Base-by-base conservation (phyloP, 2,888 invertebrate genomes). In the Conchocele bisecta region DNA sequence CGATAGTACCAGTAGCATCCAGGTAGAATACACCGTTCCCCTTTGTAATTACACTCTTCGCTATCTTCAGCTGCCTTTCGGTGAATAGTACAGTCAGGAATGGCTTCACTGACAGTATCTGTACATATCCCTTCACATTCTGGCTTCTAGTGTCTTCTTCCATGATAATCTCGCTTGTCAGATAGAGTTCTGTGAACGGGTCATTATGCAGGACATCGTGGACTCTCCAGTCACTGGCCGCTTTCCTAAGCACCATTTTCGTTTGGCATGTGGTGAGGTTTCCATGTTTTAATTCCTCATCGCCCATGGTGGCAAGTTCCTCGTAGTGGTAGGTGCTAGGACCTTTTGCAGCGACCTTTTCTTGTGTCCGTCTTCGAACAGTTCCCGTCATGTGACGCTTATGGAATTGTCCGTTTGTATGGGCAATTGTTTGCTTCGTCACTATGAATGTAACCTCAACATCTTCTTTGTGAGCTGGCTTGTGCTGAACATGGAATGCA, bases 1-100 rank as follows among this genome's bases (percentile, higher is more conserved):
- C 64, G 13, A 64, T 44, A n/a, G 41, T 35, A 9, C 64, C 54
- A 22, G 64, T 54, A 13, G 64, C 54, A 33, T 54, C 64, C 9
- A 64, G 15, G 28, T 53, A 56, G 22, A 64, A 64, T 22, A 54
- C 24, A 24, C 64, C 46, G 37, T 54, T 39, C 15, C 51, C 53
- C 41, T 42, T 3, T 20, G 20, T 35, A 20, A 63, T 53, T 13
- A 44, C 33, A 5, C 33, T 5, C 22, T 44, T 64, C 4, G 44
- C 56, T 9, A 41, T 56, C 3, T 7, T 20, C 5, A 54, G 24
- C 6, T 54, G 56, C 31, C 20, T 13, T 22, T 61, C 50, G 5
- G 35, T 26, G 31, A 51, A 61, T n/a, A 50, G 15, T 20, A 41
- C 28, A n/a, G 22, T 13, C 13, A 28, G 29, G 20, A 61, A 26